Conservation (phyloP, 2,797 vertebrate genomes). For the Oreochromis grahami region DNA sequence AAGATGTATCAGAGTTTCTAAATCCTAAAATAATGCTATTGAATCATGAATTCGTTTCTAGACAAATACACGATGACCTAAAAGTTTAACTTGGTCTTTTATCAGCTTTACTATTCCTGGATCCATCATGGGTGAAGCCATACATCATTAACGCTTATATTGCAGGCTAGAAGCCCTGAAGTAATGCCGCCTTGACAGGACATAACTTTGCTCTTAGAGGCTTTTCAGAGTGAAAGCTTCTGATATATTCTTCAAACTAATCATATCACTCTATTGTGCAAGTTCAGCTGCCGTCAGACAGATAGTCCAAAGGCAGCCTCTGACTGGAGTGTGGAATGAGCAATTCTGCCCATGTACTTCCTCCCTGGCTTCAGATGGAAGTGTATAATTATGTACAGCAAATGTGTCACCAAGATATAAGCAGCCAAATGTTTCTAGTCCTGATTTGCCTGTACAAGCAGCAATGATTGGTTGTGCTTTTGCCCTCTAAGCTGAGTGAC, state of each 20-base stretch:
- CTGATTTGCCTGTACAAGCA: background rate
- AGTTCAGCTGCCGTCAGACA: conserved; percentile 6
- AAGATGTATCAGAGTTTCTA: conserved; percentile 2
- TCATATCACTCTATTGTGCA: conserved; percentile 19
- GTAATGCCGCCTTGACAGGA: conserved; percentile 29
- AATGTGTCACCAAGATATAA: background rate
- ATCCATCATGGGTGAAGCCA: conserved; percentile 10
- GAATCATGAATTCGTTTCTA: background rate
- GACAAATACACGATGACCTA: background rate
- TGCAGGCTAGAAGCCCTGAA: conserved; percentile 2
- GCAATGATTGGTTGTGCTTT: background rate
- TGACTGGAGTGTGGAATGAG: conserved; percentile 4
- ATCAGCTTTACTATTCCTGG: conserved; percentile 15
- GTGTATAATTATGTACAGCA: background rate
- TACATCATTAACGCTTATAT: conserved; percentile 50
- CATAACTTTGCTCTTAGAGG: conserved; percentile 61
- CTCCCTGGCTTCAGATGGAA: background rate
- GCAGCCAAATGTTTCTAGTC: background rate
- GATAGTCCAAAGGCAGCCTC: background rate
- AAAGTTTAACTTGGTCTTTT: background rate
- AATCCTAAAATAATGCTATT: background rate
- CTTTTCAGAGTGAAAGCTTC: conserved; percentile 25
- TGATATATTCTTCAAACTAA: conserved; percentile 24
- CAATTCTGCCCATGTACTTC: background rate
- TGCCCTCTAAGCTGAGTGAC: background rate